Conservation (phyloP, 2,797 vertebrate genomes). For the Onychomys torridus region DNA sequence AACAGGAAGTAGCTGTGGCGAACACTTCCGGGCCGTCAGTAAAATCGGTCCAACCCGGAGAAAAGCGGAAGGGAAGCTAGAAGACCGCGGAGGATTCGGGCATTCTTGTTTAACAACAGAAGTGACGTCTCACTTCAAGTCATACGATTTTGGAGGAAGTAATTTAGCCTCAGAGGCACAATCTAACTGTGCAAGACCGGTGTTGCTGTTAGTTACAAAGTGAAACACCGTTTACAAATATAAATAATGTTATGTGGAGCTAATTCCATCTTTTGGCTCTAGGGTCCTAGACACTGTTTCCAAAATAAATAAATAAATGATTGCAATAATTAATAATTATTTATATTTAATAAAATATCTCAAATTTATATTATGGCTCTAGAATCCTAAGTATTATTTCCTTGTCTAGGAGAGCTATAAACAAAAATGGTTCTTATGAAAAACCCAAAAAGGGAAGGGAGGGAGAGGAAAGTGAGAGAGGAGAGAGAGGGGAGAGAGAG, state of each 20-base stretch:
- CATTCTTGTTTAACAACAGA: conserved; percentile 70
- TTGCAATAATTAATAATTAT: background rate
- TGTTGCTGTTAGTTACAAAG: background rate
- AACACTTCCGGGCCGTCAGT: background rate
- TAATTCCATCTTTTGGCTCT: background rate
- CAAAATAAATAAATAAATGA: background rate
- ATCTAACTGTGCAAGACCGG: background rate
- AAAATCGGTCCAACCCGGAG: conserved; percentile 12
- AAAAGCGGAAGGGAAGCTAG: background rate
- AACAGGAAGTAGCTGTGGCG: background rate
- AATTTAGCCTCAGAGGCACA: background rate
- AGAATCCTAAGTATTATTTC: background rate
- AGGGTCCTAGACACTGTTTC: background rate
- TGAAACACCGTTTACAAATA: background rate
- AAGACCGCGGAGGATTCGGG: conserved; percentile 80
- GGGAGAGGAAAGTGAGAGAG: background rate
- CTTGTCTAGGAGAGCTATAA: background rate
- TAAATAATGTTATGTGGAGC: background rate
- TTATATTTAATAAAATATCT: background rate
- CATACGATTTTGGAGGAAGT: background rate
- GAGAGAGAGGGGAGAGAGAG: too few species aligned
- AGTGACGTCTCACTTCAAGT: background rate
- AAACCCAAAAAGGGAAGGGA: background rate
- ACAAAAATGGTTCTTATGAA: background rate
- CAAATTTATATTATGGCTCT: background rate